phyloP scores from a whole-genome alignment of 2,888 invertebrate genomes.

The Hipparchia semele region DNA sequence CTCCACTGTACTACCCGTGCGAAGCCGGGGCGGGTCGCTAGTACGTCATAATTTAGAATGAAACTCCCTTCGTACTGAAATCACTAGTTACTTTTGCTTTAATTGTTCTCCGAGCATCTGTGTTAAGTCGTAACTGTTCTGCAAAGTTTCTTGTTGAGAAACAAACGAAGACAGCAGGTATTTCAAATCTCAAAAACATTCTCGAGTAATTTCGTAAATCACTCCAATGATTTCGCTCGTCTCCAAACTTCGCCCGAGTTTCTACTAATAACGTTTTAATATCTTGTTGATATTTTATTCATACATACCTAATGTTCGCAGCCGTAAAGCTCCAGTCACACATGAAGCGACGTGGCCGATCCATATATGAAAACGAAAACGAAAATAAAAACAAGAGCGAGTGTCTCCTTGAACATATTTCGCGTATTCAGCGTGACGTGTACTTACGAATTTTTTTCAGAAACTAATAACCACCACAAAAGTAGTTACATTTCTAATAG shows the following conservation, averaged over 20 bases:
- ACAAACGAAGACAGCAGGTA: conserved; percentile 25
- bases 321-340: not conserved
- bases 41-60: not conserved
- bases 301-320: conserved; percentile 18
- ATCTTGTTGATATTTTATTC: conserved; percentile 22
- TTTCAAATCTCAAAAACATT: conserved; percentile 16
- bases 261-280: conserved; percentile 22
- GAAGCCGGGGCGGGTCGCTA: too few relatives aligned
- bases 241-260: conserved; percentile 26
- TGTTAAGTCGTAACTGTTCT: conserved; percentile 9
- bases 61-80: conserved; percentile 12
- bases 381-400: not conserved
- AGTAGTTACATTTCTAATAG: too few relatives aligned
- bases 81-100: not conserved
- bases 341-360: not conserved
- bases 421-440: too few relatives aligned
- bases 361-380: not conserved
- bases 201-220: conserved; percentile 25
- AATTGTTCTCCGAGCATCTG: conserved; percentile 11
- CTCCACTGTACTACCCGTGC: too few relatives aligned
- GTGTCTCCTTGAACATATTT: too few relatives aligned
- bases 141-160: conserved; percentile 17
- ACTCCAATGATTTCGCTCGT: conserved; percentile 19
- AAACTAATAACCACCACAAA: too few relatives aligned
- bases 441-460: too few relatives aligned